phyloP scores from a whole-genome alignment of 2,113 vertebrate genomes.

The Haplochromis burtoni region DNA sequence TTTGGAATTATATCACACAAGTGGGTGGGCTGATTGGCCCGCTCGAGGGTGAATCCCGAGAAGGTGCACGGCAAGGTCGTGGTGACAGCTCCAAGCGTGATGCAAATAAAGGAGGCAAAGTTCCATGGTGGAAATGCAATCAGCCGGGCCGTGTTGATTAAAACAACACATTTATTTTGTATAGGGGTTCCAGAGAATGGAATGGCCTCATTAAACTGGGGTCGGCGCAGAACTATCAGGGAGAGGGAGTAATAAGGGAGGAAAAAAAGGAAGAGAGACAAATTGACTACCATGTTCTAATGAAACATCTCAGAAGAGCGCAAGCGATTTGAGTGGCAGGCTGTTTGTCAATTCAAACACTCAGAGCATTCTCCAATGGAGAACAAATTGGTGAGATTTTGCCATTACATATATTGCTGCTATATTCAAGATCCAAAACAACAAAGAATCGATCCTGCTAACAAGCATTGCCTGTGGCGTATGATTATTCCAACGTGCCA shows the following conservation, averaged over 20 bases:
- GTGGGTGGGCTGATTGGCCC: not conserved
- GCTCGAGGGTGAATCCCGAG: not conserved
- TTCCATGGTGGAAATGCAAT: not conserved
- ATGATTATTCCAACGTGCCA: not conserved
- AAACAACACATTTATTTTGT: slow-evolving; percentile 28
- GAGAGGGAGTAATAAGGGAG: not conserved
- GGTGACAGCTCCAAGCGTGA: not conserved
- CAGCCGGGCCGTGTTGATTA: slow-evolving; percentile 37
- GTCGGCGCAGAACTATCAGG: slow-evolving; percentile 10
- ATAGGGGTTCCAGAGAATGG: slow-evolving; percentile 18
- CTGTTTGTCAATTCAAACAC: slow-evolving; percentile 14
- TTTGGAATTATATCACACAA: not conserved
- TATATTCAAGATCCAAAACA: not conserved
- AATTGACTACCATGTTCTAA: slow-evolving; percentile 22
- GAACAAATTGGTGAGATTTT: not conserved
- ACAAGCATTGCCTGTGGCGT: not conserved
- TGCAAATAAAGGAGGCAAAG: not conserved
- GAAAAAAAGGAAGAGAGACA: not conserved
- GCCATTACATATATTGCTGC: not conserved
- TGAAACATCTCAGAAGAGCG: slow-evolving; percentile 9
- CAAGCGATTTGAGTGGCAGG: slow-evolving; percentile 5
- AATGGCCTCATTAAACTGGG: slow-evolving; percentile 52
- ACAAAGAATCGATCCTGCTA: not conserved
- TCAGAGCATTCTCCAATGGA: not conserved
- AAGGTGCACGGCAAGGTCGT: slow-evolving; percentile 35